Conservation (phyloP, 2,113 vertebrate genomes). For the Paraplagusia blochii region DNA sequence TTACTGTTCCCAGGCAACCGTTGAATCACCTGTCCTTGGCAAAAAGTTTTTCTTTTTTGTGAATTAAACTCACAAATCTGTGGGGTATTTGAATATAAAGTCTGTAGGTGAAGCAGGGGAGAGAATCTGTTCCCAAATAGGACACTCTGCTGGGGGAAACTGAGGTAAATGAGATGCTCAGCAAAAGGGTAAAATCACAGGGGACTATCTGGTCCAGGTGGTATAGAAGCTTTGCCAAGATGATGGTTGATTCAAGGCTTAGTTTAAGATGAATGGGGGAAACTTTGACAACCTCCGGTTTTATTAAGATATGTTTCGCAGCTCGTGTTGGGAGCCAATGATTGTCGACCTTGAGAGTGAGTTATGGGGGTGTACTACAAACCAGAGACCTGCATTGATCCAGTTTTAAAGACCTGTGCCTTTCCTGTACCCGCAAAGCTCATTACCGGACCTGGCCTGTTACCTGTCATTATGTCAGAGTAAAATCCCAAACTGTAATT, state of each 20-base stretch:
- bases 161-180: not conserved
- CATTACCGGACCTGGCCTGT: too few species aligned
- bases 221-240: not conserved
- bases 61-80: not conserved
- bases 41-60: not conserved
- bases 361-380: not conserved
- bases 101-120: not conserved
- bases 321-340: not conserved
- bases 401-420: too few species aligned
- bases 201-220: not conserved
- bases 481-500: too few species aligned
- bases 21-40: not conserved
- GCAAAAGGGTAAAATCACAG: not conserved
- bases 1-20: not conserved
- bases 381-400: too few species aligned
- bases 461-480: too few species aligned
- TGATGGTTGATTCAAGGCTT: not conserved
- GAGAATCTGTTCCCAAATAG: not conserved
- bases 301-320: not conserved
- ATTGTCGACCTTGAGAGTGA: not conserved
- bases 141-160: not conserved
- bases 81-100: not conserved
- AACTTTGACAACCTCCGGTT: not conserved
- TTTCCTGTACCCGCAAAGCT: too few species aligned
- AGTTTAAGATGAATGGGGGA: not conserved